Evolutionary conservation across 2,797 vertebrate genomes (phyloP).

Genomic region (Malurus splendens): DNA sequence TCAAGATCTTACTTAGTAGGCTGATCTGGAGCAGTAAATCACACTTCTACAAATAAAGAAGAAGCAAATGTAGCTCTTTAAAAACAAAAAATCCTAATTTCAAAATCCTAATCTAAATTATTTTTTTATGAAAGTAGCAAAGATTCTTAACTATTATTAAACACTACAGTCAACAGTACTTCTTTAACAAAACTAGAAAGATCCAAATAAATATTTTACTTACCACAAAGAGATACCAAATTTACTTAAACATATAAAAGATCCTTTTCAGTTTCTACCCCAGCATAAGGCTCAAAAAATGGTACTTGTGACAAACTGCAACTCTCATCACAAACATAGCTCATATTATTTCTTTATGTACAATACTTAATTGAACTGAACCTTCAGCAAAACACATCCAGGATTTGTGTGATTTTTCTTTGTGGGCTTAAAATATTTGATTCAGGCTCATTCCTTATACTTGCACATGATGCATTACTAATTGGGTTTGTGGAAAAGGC

Average conservation of each 20-base stretch:
- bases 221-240: neutral
- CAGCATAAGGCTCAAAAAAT: neutral
- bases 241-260: neutral
- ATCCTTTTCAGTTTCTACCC: neutral
- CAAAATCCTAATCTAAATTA: neutral
- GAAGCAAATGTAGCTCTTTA: rapidly evolving
- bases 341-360: neutral
- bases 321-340: neutral
- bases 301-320: neutral
- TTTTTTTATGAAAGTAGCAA: neutral
- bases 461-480: neutral
- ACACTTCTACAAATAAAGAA: neutral
- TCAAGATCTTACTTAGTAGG: neutral
- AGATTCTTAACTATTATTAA: neutral
- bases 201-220: neutral
- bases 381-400: neutral
- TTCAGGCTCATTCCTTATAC: neutral
- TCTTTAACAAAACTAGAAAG: neutral
- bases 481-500: neutral
- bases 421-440: neutral
- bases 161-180: neutral
- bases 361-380: neutral
- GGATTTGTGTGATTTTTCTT: neutral
- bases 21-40: neutral
- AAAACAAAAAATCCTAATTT: neutral